Conservation (phyloP, 2,888 invertebrate genomes). For the Melinopterus prodromus region DNA sequence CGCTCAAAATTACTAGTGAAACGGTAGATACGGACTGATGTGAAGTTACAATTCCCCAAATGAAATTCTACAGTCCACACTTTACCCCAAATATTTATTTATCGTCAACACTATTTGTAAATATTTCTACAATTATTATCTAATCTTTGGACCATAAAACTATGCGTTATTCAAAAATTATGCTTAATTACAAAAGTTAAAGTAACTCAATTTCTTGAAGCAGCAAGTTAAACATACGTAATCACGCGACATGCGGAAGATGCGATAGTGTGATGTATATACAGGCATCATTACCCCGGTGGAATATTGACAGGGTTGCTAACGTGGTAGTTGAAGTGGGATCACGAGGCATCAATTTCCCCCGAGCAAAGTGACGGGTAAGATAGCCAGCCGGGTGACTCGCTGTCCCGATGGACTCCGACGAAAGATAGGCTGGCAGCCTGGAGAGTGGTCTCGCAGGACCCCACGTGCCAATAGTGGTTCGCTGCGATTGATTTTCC, state of each 20-base stretch:
- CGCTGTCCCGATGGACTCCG: not conserved
- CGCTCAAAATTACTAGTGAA: too few relatives aligned
- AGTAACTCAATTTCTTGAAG: too few relatives aligned
- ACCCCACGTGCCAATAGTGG: not conserved
- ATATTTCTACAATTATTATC: too few relatives aligned
- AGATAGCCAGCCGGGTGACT: not conserved
- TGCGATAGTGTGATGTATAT: not conserved
- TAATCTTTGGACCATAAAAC: too few relatives aligned
- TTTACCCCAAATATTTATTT: too few relatives aligned
- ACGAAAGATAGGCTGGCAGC: not conserved
- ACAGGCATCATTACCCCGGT: not conserved
- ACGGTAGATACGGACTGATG: too few relatives aligned
- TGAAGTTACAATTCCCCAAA: too few relatives aligned
- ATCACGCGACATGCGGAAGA: not conserved
- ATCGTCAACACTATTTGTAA: too few relatives aligned
- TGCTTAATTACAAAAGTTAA: too few relatives aligned
- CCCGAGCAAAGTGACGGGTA: not conserved
- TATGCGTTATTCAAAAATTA: too few relatives aligned
- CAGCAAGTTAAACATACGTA: too few relatives aligned
- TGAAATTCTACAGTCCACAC: too few relatives aligned
- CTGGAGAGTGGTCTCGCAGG: not conserved
- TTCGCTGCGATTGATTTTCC: not conserved
- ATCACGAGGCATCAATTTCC: not conserved
- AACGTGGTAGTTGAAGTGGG: not conserved
- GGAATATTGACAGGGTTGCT: not conserved